Evolutionary conservation across 2,888 invertebrate genomes (phyloP).

Genomic region (Dichetophora obliterata): DNA sequence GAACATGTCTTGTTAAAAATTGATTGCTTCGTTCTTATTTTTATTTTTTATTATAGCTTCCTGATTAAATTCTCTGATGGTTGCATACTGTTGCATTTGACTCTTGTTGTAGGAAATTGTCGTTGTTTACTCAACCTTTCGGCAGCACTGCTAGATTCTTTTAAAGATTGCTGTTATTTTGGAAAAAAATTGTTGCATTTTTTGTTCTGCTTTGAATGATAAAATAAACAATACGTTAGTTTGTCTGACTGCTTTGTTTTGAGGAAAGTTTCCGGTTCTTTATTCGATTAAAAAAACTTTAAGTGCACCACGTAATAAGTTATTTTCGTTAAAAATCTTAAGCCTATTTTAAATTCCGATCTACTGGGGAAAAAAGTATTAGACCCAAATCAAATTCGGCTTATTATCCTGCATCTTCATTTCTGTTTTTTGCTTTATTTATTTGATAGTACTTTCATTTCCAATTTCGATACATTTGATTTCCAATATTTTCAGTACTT

Average conservation of each 20-base stretch:
- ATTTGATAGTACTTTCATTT: no score
- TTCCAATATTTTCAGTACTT: no score
- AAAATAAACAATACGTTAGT: not conserved
- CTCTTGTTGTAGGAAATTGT: slow-evolving; percentile 3
- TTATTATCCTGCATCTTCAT: no score
- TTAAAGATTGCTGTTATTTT: slow-evolving; percentile 7
- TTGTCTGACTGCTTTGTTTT: not conserved
- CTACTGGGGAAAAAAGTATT: no score
- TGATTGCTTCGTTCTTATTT: not conserved
- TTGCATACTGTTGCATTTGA: not conserved
- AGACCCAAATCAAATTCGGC: no score
- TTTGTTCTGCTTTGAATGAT: slow-evolving; percentile 15
- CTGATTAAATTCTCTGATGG: not conserved
- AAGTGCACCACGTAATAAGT: no score
- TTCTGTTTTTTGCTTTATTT: no score
- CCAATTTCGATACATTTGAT: no score
- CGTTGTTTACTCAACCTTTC: slow-evolving; percentile 28
- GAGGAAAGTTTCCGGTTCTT: not conserved
- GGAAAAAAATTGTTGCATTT: slow-evolving; percentile 16
- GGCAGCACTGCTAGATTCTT: slow-evolving; percentile 8
- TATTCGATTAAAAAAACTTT: no score
- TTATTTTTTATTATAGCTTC: no score
- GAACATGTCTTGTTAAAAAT: slow-evolving; percentile 51
- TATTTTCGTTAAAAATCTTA: no score
- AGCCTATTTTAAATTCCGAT: no score